Base-by-base conservation (phyloP, 2,888 invertebrate species). In the Gnatocerus cornutus region DNA sequence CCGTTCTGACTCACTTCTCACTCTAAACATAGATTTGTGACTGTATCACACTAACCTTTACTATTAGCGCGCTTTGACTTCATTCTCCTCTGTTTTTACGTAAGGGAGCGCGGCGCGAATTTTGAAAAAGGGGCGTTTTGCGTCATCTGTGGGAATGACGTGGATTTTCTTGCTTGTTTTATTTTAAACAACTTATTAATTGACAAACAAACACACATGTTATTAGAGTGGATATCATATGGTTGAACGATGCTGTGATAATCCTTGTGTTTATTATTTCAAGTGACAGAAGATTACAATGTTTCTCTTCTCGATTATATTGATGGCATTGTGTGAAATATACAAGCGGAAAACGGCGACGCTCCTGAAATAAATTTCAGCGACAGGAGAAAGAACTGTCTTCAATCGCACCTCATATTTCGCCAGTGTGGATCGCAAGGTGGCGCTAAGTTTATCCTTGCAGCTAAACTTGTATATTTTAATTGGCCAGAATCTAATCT, bases 131-230 rank as follows among this genome's bases (percentile, higher is more conserved):
- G 41, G 9, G 37, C 37, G 37, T n/a, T 55, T 55, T 55, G 55
- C 41, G 52, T 52, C 13, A 52, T 21, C 29, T 3, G 29, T 46
- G 46, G 46, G 46, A 46, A 46, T 50, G 48, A 50, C 48, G 46
- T 50, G 16, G 16, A 9, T 9, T 14, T 50, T 50, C 48, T 50
- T 50, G 48, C 48, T 50, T 9, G 10, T 21, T 59, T 59, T 59
- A 59, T 59, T 59, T 59, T 59, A 59, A 53, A 16, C 41, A 58
- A 43, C 37, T 61, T 62, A 74, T 76, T 72, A 75, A 74, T 72
- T 75, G 70, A 73, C 66, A 75, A 76, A 74, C 71, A 76, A 76
- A 76, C 76, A 76, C 76, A 76, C 74, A 73, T 76, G 76, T 72
- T 74, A 66, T 67, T 67, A 33, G 37, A 62, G 39, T 48, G 50